Conservation (phyloP, 2,113 vertebrate genomes). For the Chloropsis cyanopogon region DNA sequence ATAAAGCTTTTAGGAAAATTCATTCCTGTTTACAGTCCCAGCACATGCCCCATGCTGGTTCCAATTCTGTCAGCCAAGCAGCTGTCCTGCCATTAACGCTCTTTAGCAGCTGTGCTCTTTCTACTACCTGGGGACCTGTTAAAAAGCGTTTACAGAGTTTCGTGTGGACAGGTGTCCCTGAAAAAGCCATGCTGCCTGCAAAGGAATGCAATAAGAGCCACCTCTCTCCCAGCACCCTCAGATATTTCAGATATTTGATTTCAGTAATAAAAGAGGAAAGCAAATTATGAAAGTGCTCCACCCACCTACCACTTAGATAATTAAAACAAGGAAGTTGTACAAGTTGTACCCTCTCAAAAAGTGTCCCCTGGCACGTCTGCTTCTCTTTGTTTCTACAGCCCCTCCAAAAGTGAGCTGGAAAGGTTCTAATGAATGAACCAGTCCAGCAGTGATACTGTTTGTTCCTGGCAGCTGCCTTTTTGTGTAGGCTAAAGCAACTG, state of each 20-base stretch:
- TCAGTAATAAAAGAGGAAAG: slow-evolving; percentile 31
- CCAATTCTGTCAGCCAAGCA: slow-evolving; percentile 78
- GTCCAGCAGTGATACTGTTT: background rate
- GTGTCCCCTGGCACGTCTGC: background rate
- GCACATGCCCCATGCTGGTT: slow-evolving; percentile 54
- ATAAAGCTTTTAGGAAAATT: slow-evolving; percentile 78
- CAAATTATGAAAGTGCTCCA: background rate
- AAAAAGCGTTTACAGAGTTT: slow-evolving; percentile 49
- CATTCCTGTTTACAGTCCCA: slow-evolving; percentile 72
- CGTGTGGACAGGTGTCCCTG: slow-evolving; percentile 65
- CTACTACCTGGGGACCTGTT: slow-evolving; percentile 59
- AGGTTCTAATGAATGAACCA: background rate
- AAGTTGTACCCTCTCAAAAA: background rate
- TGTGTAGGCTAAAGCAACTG: background rate
- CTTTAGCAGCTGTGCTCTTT: slow-evolving; percentile 65
- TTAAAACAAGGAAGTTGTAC: background rate
- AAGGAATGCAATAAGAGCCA: slow-evolving; percentile 50
- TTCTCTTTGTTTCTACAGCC: background rate
- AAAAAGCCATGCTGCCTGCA: slow-evolving; percentile 18
- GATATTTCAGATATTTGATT: slow-evolving; percentile 23
- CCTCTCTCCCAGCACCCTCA: background rate
- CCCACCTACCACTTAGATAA: background rate
- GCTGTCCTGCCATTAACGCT: slow-evolving; percentile 59
- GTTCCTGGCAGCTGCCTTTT: background rate
- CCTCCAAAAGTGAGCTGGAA: background rate